phyloP scores from a whole-genome alignment of 2,888 invertebrate species.

The Ennomos quercinarius region DNA sequence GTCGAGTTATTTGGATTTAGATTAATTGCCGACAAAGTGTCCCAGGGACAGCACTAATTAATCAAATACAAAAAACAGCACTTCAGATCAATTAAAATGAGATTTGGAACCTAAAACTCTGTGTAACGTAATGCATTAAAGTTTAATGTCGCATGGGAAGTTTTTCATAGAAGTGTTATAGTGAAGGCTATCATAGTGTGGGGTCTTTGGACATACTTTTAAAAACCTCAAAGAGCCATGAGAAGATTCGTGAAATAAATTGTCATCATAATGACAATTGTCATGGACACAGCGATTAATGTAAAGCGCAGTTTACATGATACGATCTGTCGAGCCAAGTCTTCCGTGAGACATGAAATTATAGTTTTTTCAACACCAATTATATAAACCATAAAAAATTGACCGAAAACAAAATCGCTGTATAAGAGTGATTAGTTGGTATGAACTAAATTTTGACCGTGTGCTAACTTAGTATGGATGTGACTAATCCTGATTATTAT shows the following conservation, averaged over 20 bases:
- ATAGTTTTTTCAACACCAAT: conserved; percentile 74
- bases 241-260: conserved; percentile 73
- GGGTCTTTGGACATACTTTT: conserved; percentile 65
- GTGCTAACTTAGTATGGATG: conserved; percentile 12
- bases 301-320: conserved; percentile 75
- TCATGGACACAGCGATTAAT: conserved; percentile 69
- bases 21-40: conserved; percentile 77
- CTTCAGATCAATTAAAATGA: conserved; percentile 72
- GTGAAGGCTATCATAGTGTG: conserved; percentile 68
- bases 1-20: conserved; percentile 67
- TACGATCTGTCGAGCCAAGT: conserved; percentile 66
- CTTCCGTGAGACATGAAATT: conserved; percentile 74
- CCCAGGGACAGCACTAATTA: conserved; percentile 78
- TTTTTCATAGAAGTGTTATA: conserved; percentile 41
- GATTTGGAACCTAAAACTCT: conserved; percentile 22
- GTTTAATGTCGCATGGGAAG: conserved; percentile 39
- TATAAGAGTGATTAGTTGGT: conserved; percentile 46
- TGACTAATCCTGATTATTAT: background rate
- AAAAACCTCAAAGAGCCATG: conserved; percentile 52
- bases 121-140: conserved; percentile 21
- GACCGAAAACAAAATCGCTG: conserved; percentile 63
- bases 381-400: conserved; percentile 66
- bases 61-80: conserved; percentile 63
- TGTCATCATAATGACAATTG: conserved; percentile 70
- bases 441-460: conserved; percentile 48